Conservation (phyloP, 2,888 invertebrate genomes). For the Chymomyza procnemis region DNA sequence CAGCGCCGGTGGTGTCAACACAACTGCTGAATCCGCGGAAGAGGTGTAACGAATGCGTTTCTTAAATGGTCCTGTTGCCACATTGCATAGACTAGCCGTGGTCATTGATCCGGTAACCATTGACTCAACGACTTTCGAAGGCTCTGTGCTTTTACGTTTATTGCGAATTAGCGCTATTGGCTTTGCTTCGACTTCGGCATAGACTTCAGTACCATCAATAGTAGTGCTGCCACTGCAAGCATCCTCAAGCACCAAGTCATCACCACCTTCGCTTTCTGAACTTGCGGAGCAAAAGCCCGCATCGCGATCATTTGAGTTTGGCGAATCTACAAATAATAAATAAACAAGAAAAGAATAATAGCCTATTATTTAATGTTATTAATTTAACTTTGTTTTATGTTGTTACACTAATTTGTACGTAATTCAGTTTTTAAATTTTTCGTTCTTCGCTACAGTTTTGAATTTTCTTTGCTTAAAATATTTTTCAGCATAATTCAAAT, state of each 20-base stretch:
- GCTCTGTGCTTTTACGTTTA: conserved; percentile 85
- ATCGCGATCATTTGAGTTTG: conserved; percentile 80
- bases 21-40: conserved; percentile 67
- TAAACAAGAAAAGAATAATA: neutral
- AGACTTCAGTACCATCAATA: conserved; percentile 83
- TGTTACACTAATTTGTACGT: neutral
- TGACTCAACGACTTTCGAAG: conserved; percentile 81
- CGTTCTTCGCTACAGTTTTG: neutral
- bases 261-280: conserved; percentile 79
- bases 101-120: neutral
- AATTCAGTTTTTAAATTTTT: neutral
- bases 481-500: neutral
- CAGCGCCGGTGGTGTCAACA: conserved; percentile 66
- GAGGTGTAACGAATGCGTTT: conserved; percentile 83
- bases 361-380: neutral
- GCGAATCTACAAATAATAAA: conserved; percentile 73
- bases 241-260: conserved; percentile 81
- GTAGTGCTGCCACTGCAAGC: conserved; percentile 79
- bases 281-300: conserved; percentile 86
- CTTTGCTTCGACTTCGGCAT: conserved; percentile 80
- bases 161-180: conserved; percentile 80
- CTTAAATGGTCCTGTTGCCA: conserved; percentile 82
- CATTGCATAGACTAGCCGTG: conserved; percentile 12
- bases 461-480: neutral
- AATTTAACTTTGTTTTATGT: neutral